These are phyloP conservation scores for Dryoscopus gambensis DNA, from an alignment of 2,113 vertebrate genomes.

Conservation along the genomic window DNA sequence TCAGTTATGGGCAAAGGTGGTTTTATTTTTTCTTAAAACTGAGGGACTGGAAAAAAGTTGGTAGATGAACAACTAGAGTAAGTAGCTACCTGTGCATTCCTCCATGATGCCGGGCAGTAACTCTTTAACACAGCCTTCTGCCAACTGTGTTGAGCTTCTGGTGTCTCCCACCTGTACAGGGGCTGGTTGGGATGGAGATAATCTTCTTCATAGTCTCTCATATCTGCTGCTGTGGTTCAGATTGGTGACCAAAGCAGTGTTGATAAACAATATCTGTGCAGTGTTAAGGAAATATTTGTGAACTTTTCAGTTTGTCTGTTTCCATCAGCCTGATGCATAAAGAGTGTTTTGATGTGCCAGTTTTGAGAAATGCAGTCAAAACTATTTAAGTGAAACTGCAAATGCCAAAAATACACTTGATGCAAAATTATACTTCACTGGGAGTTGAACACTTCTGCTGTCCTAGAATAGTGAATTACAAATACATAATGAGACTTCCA, in stretches of 20 bases:
- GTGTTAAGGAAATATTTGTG: neutral
- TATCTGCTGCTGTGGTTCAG: neutral
- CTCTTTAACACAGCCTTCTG: neutral
- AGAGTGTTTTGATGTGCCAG: neutral
- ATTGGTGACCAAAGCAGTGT: neutral
- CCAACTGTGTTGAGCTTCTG: neutral
- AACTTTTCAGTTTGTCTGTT: neutral
- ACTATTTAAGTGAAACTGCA: neutral
- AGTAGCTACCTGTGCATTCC: neutral
- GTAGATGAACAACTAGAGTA: neutral
- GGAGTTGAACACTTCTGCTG: neutral
- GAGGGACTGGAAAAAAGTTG: neutral
- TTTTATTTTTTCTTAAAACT: neutral
- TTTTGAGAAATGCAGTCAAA: neutral
- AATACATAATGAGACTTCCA: neutral
- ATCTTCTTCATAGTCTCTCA: neutral
- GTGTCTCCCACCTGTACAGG: neutral
- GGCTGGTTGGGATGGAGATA: neutral
- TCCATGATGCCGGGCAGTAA: neutral
- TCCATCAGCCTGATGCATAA: neutral
- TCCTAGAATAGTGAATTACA: neutral
- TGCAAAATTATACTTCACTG: neutral
- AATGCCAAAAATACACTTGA: neutral
- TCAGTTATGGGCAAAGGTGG: neutral
- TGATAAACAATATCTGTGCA: neutral